Percentiles rank a stretch among this genome's conserved stretches.
These are phyloP conservation scores for Meandrusa payeni DNA, from an alignment of 2,888 invertebrate species.

Conservation along the genomic window DNA sequence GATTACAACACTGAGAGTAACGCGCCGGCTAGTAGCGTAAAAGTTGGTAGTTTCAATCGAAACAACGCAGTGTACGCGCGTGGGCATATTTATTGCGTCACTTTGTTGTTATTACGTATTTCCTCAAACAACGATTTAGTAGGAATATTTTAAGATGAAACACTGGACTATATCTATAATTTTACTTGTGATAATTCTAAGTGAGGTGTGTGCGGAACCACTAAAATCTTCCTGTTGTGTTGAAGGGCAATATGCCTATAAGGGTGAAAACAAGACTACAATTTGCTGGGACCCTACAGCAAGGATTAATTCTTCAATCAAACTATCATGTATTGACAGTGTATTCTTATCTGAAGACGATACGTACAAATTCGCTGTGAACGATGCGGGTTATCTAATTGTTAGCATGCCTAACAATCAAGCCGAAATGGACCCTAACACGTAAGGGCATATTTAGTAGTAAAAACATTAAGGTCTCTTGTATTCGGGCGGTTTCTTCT, in stretches of 20 bases:
- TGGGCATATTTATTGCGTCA: too few relatives aligned
- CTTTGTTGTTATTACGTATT: too few relatives aligned
- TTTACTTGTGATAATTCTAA: constrained; percentile 15
- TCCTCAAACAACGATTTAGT: too few relatives aligned
- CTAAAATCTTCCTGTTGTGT: constrained; percentile 25
- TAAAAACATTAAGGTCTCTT: too few relatives aligned
- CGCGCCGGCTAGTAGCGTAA: too few relatives aligned
- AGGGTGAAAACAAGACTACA: constrained; percentile 17
- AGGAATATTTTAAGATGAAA: constrained; percentile 20
- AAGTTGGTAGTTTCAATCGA: too few relatives aligned
- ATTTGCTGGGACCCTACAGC: constrained; percentile 38
- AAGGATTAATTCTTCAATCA: background rate
- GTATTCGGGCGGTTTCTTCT: too few relatives aligned
- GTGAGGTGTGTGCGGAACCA: constrained; percentile 15
- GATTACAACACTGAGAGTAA: background rate
- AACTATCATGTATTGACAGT: background rate
- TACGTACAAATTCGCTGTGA: constrained; percentile 18
- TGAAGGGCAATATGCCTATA: constrained; percentile 7
- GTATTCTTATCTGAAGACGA: background rate
- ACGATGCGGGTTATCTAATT: constrained; percentile 29
- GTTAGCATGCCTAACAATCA: constrained; percentile 24
- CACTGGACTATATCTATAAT: background rate
- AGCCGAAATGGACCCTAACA: constrained; percentile 23
- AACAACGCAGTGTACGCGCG: too few relatives aligned
- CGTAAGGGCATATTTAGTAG: background rate